Base-by-base conservation (phyloP, 2,113 vertebrate species). In the Corythornis vintsioides region DNA sequence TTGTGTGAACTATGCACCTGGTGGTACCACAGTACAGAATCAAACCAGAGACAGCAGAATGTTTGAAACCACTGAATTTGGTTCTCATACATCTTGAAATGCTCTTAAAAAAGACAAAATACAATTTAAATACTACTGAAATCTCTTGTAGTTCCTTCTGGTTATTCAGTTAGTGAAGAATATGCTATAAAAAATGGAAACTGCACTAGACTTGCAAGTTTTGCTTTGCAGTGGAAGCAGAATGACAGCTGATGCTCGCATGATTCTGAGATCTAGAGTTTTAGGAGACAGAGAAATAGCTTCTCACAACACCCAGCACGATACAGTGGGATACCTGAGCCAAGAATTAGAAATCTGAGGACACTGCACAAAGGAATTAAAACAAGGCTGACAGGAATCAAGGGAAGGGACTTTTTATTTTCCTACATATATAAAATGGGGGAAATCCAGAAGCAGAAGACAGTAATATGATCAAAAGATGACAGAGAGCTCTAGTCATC, bases 211-310 rank as follows among this genome's bases (percentile, higher is more conserved):
- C 26, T 42, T 71, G 29, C 29, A 72, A 64, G 59, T 45, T 85
- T 73, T 83, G 31, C 14, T 66, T 65, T 89, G 25, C 33, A 35
- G 29, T 16, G 43, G 42, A 75, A 89, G 84, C 31, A 83, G 33
- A 76, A 13, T 1, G 1, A 50, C 17, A 42, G 33, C 9, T 72
- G 66, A 35, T 78, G 52, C 45, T 82, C 0, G 0, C 26, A 13
- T 19, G 43, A 56, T 70, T 89, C 42, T 63, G 28, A 45, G 47
- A 67, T 57, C 28, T 55, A 14, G 22, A 52, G 35, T 60, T 73
- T 48, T 33, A 85, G 66, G 28, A n/a, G 77, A n/a, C 73, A 87
- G 25, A 75, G 5, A 84, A 86, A 13, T 26, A 77, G 63, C 24
- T 64, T 11, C 38, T 73, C 8, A 7, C 28, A 65, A 59, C 80